These are phyloP conservation scores for Danio choprae DNA, from an alignment of 2,797 vertebrate genomes.

Conservation along the genomic window DNA sequence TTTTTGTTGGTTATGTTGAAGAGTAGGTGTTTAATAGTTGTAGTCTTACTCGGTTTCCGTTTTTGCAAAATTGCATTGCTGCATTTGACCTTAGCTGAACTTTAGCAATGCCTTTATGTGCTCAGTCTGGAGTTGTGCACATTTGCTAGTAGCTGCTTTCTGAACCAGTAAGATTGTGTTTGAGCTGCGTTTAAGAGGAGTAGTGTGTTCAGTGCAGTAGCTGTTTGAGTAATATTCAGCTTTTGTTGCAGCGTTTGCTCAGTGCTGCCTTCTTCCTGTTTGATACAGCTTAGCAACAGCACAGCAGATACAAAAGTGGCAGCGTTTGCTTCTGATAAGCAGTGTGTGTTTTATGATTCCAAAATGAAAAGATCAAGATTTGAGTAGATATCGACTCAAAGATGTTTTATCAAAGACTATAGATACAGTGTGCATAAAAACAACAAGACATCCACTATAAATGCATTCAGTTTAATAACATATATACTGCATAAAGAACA, in stretches of 20 bases:
- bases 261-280: slow-evolving; percentile 59
- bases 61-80: slow-evolving; percentile 25
- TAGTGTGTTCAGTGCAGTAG: neutral
- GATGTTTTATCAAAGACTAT: too few species aligned
- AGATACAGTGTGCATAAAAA: too few species aligned
- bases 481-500: too few species aligned
- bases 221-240: neutral
- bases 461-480: neutral
- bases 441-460: too few species aligned
- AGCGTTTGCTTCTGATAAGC: neutral
- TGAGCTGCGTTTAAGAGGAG: neutral
- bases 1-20: neutral
- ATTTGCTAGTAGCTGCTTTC: slow-evolving; percentile 37
- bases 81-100: slow-evolving; percentile 65
- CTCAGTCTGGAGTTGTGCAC: slow-evolving; percentile 48
- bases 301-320: slow-evolving; percentile 27
- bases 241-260: slow-evolving; percentile 13
- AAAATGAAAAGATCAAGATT: neutral
- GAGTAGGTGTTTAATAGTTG: slow-evolving; percentile 37
- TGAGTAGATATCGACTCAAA: neutral
- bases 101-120: slow-evolving; percentile 48
- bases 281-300: slow-evolving; percentile 41
- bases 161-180: neutral
- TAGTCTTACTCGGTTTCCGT: slow-evolving; percentile 53
- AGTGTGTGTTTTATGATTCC: neutral